A percentile compares a stretch with the other conserved stretches of the same genome.
Evolutionary conservation across 2,888 invertebrate species (phyloP).

Genomic region (Drosophila robusta): DNA sequence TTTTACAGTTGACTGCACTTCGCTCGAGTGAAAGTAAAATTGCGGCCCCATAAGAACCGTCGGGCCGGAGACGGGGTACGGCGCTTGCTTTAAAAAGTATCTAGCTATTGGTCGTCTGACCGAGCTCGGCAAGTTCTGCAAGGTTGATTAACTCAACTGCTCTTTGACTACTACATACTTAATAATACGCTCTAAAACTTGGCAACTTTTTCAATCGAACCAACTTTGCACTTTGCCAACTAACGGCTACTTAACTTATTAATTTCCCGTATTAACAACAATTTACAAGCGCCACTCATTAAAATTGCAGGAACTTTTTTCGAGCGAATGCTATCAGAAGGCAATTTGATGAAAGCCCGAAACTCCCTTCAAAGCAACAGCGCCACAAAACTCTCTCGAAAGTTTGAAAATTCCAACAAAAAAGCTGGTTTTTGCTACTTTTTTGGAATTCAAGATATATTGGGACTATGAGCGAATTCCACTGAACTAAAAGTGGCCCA

Average conservation of each 20-base stretch:
- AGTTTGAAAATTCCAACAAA: conserved; percentile 51
- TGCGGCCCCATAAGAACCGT: background rate
- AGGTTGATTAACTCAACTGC: conserved; percentile 2
- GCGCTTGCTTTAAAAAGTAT: conserved; percentile 1
- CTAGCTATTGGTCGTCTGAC: background rate
- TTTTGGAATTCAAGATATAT: background rate
- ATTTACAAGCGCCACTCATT: conserved; percentile 63
- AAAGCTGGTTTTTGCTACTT: background rate
- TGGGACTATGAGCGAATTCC: background rate
- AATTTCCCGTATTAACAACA: conserved; percentile 70
- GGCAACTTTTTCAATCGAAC: conserved; percentile 34
- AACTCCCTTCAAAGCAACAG: conserved; percentile 29
- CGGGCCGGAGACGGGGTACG: too few species aligned
- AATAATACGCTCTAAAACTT: conserved; percentile 35
- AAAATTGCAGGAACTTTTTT: conserved; percentile 64
- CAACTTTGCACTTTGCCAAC: conserved; percentile 64
- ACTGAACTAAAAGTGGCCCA: background rate
- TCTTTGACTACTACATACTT: conserved; percentile 19
- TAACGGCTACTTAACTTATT: conserved; percentile 71
- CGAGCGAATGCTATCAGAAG: conserved; percentile 46
- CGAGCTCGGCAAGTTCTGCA: background rate
- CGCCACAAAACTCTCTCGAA: conserved; percentile 56
- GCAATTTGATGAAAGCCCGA: conserved; percentile 53
- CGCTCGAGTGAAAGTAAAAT: conserved; percentile 55
- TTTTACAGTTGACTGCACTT: conserved; percentile 69